Evolutionary conservation across 2,888 invertebrate genomes (phyloP), one percentile per base, ranked within the genome.

Genomic region (Halictus ligatus): DNA sequence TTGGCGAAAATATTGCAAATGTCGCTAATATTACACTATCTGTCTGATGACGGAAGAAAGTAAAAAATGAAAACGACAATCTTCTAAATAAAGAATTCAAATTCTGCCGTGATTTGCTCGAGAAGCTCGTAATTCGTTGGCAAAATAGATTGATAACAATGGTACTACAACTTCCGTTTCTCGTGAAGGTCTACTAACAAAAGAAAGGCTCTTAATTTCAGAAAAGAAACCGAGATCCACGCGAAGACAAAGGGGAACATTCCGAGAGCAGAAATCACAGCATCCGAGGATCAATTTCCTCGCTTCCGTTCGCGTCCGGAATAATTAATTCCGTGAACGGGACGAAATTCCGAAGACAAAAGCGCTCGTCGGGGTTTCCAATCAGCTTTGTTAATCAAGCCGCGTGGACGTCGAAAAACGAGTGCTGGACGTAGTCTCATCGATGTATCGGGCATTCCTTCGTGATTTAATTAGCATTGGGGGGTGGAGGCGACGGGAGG

Each of bases 391-490:
- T 67, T 67, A 21, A 40, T 67, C 67, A 8, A 8, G 18, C 35
- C 18, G 18, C 35, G 67, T 58, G 10, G 1, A 35, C 35, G 21
- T 21, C 5, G 21, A 67, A 40, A 67, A 67, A 35, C 67, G 21
- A 67, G 35, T 3, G 10, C 4, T 4, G 35, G 35, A 18, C 35
- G 35, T 18, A 15, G 48, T 13, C 21, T 46, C 40, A 12, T 48
- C 69, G 69, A 78, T 69, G 40, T 77, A 74, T 81, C 67, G 77
- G 67, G 15, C 73, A 77, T 76, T 67, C 67, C 81, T 50, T n/a
- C n/a, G n/a, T 15, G 40, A 83, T 84, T 79, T 83, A 84, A 82
- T 82, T 67, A 78, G 78, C 46, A 67, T 7, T 15, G 7, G 21
- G 4, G 29, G n/a, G n/a, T n/a, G n/a, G 50, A 43, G 58, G 8